Base-by-base conservation (phyloP, 2,888 invertebrate species). In the Caenorhabditis doughertyi region DNA sequence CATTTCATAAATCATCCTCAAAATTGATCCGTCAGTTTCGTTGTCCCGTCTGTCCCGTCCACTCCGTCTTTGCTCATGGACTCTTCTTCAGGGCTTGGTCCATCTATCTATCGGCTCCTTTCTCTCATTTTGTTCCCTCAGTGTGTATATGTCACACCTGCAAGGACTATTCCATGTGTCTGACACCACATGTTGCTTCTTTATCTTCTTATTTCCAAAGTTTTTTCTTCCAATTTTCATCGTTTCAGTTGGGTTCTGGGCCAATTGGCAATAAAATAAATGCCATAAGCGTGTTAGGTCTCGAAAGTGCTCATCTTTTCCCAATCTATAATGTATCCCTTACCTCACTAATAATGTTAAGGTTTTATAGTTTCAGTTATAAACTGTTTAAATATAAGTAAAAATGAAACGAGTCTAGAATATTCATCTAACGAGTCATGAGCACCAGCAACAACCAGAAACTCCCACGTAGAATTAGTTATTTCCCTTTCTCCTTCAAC, bases 1-100 rank as follows among this genome's bases (percentile, higher is more conserved):
- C 76, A 60, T 76, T 76, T 67, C 76, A 76, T 76, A 76, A 76
- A 76, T 76, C 76, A 76, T 76, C 68, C 42, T 68, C 76, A 68
- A 60, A 67, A 68, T 68, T 68, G 76, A 76, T 76, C 76, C 76
- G 67, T 68, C 76, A 76, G 68, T 68, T 67, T 51, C 27, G 53
- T 18, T 44, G 29, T 55, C 64, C 23, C 35, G 42, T 47, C 47
- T 39, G 55, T 55, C 71, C 56, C 47, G 51, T 64, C 64, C 55
- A 47, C 71, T 58, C 62, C 42, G 42, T 39, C 65, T 44, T 67
- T 44, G 56, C 65, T 32, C 67, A 74, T 74, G 58, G 67, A 58
- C 55, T 74, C 47, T 47, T 72, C 62, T 32, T 23, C 60, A 68
- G 29, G 53, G 68, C 55, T 21, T 13, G 18, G n/a, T 56, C 58